These are phyloP conservation scores for Cantharis rustica DNA, from an alignment of 2,888 invertebrate genomes.

Conservation along the genomic window DNA sequence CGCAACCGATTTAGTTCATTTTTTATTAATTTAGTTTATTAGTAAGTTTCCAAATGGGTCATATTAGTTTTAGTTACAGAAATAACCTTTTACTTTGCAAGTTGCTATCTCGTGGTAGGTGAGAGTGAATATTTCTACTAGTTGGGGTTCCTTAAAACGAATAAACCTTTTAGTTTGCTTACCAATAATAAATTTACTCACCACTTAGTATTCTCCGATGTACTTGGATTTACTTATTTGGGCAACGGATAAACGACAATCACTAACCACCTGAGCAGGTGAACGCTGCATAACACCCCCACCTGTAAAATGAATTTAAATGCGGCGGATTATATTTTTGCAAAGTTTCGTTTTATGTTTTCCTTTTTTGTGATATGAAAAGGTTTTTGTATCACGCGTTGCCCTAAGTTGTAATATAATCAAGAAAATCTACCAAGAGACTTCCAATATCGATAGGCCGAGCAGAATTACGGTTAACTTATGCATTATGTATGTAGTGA, in stretches of 20 bases:
- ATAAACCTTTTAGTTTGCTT: neutral
- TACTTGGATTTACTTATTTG: slow-evolving; percentile 7
- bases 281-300: neutral
- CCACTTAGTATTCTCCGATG: neutral
- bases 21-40: neutral
- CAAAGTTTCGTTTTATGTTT: neutral
- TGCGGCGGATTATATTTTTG: neutral
- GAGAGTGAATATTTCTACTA: neutral
- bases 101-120: neutral
- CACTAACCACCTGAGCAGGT: slow-evolving; percentile 1
- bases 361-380: slow-evolving; percentile 9
- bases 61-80: neutral
- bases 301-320: neutral
- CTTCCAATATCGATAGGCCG: slow-evolving; percentile 11
- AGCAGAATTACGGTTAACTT: neutral
- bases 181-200: neutral
- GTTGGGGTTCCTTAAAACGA: neutral
- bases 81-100: neutral
- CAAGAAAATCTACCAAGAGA: slow-evolving; percentile 9
- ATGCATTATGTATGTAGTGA: slow-evolving; percentile 26
- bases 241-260: slow-evolving; percentile 7
- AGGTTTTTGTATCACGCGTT: neutral
- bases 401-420: neutral
- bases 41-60: neutral
- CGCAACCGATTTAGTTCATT: neutral